Percentiles rank a stretch among this genome's conserved stretches.
phyloP scores from a whole-genome alignment of 2,888 invertebrate genomes.

The Halictus quadricinctus region DNA sequence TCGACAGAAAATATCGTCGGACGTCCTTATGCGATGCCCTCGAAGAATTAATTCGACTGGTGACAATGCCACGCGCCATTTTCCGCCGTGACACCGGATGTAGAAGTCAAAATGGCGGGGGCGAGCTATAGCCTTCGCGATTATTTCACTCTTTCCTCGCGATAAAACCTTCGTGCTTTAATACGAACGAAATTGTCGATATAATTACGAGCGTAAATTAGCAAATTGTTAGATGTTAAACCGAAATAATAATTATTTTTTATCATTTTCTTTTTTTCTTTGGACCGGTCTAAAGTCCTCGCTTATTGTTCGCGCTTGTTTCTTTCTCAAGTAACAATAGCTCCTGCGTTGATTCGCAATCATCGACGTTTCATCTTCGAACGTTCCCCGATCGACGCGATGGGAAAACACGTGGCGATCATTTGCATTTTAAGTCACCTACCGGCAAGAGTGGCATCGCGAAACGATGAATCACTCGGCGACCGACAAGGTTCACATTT shows the following conservation, averaged over 20 bases:
- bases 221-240: background rate
- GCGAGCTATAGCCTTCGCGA: background rate
- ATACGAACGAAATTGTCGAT: background rate
- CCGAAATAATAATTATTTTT: background rate
- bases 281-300: too few species aligned
- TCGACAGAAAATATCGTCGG: slow-evolving; percentile 36
- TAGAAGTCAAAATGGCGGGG: background rate
- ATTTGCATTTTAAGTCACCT: slow-evolving; percentile 43
- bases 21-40: slow-evolving; percentile 27
- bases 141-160: background rate
- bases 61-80: slow-evolving; percentile 14
- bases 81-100: background rate
- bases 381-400: slow-evolving; percentile 9
- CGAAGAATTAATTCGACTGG: slow-evolving; percentile 31
- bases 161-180: background rate
- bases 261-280: background rate
- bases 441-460: slow-evolving; percentile 43
- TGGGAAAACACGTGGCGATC: slow-evolving; percentile 8
- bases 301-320: background rate
- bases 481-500: background rate
- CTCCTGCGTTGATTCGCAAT: background rate
- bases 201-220: background rate
- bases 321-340: background rate
- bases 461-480: slow-evolving; percentile 49
- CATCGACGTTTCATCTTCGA: slow-evolving; percentile 6